A percentile compares a stretch with the other conserved stretches of the same genome.
Evolutionary conservation across 1,140 invertebrate genomes (phyloP).

Genomic region (Coelopa frigida): DNA sequence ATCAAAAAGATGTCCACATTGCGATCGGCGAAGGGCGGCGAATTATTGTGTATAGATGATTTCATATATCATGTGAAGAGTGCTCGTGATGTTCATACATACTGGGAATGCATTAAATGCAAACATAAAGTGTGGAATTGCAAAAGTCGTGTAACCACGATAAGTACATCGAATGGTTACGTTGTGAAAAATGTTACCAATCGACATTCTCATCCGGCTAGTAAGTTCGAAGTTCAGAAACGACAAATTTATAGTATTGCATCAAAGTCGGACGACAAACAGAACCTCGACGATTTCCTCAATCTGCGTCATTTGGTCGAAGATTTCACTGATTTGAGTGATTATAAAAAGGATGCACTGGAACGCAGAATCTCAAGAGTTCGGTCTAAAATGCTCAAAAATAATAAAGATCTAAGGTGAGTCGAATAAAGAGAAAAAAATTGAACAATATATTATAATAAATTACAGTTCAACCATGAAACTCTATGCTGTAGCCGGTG

Average conservation of each 20-base stretch:
- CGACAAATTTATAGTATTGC: no score
- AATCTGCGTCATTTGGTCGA: no score
- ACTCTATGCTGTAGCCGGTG: conserved; percentile 64
- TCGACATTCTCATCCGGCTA: conserved; percentile 31
- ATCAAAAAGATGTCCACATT: conserved; percentile 34
- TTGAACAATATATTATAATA: no score
- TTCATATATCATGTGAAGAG: conserved; percentile 40
- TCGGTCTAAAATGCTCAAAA: no score
- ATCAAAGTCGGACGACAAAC: no score
- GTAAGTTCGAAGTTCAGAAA: conserved; percentile 33
- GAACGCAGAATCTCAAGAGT: no score
- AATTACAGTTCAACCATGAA: conserved; percentile 49
- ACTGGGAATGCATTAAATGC: conserved; percentile 39
- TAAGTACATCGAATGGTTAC: conserved; percentile 26
- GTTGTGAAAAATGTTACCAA: conserved; percentile 34
- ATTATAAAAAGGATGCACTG: no score
- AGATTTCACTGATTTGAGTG: no score
- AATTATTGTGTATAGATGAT: conserved; percentile 37
- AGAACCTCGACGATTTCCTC: no score
- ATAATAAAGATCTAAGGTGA: no score
- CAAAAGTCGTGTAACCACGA: conserved; percentile 36
- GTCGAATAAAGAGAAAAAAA: no score
- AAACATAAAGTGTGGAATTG: conserved; percentile 34
- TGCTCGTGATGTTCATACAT: conserved; percentile 31
- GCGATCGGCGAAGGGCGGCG: conserved; percentile 35